A percentile compares a stretch with the other conserved stretches of the same genome.
Conservation (phyloP, 2,888 invertebrate species). For the Lochmaea crataegi region DNA sequence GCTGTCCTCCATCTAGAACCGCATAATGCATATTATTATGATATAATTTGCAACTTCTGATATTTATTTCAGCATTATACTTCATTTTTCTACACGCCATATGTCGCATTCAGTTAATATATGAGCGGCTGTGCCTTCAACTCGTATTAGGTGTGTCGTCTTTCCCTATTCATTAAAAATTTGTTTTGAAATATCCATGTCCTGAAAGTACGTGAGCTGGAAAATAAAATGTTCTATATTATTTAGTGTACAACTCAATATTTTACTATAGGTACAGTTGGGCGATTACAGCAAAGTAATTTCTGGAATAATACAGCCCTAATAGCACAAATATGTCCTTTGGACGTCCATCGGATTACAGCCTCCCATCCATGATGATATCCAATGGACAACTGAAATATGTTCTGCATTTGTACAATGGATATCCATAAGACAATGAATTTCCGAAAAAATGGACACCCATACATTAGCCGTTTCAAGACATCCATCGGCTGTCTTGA, state of each 20-base stretch:
- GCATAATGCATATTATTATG: neutral
- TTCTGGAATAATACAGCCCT: neutral
- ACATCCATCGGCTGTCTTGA: no score
- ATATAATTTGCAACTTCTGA: no score
- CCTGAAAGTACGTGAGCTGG: neutral
- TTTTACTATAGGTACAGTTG: neutral
- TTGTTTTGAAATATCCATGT: neutral
- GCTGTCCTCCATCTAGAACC: neutral
- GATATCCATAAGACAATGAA: no score
- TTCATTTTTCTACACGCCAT: neutral
- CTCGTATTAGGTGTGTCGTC: neutral
- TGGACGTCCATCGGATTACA: no score
- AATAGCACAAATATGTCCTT: no score
- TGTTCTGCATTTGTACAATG: no score
- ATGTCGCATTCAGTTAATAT: neutral
- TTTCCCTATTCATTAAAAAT: neutral
- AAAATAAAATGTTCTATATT: neutral
- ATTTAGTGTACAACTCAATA: neutral
- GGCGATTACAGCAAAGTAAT: no score
- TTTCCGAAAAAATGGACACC: no score
- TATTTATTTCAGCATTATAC: neutral
- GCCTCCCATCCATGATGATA: no score
- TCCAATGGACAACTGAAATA: no score
- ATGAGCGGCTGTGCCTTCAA: neutral
- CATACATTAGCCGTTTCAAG: no score